phyloP scores from a whole-genome alignment of 2,888 invertebrate species.

The Tuta absoluta region DNA sequence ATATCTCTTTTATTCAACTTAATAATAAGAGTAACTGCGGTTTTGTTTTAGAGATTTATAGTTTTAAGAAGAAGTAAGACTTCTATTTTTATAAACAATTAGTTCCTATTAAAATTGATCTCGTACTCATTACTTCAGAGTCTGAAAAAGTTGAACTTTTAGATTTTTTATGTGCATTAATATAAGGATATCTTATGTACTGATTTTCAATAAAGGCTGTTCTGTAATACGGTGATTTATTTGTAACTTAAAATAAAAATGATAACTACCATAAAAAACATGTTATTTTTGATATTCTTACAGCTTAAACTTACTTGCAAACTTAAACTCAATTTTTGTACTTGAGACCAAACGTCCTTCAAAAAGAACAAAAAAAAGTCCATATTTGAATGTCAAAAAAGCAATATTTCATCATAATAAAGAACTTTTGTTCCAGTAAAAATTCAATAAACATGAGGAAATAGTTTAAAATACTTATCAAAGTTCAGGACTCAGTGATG shows the following conservation, averaged over 20 bases:
- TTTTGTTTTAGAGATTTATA: not conserved
- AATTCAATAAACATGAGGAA: not conserved
- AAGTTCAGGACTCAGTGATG: constrained; percentile 4
- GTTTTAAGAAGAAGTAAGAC: no score
- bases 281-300: no score
- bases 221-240: no score
- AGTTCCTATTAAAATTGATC: no score
- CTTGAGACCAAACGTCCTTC: not conserved
- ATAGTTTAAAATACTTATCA: not conserved
- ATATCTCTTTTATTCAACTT: not conserved
- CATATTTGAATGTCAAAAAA: not conserved
- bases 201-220: not conserved
- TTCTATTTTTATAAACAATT: no score
- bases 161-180: not conserved
- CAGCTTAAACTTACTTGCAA: no score
- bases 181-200: not conserved
- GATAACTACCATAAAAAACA: no score
- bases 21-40: not conserved
- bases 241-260: no score
- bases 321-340: not conserved
- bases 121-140: not conserved
- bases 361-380: constrained; percentile 10
- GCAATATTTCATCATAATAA: not conserved
- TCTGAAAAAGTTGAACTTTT: not conserved
- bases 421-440: not conserved